Conservation (phyloP, 2,113 vertebrate genomes). For the Thalassarche chlororhynchos region DNA sequence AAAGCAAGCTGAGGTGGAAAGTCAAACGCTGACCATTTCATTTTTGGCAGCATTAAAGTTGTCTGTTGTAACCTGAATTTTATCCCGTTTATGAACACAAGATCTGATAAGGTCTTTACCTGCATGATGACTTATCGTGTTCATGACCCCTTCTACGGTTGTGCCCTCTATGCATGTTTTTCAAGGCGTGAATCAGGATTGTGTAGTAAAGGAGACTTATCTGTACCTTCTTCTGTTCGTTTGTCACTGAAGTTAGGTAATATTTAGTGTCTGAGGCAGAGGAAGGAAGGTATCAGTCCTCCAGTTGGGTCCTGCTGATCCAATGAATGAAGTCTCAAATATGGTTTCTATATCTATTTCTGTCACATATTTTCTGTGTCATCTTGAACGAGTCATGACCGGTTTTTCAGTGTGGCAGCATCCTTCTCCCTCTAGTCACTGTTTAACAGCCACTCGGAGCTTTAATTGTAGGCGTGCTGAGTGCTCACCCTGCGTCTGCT, state of each 20-base stretch:
- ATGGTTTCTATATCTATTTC: background rate
- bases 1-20: background rate
- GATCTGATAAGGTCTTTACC: background rate
- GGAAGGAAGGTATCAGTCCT: background rate
- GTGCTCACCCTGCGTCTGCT: background rate
- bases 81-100: background rate
- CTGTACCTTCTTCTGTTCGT: background rate
- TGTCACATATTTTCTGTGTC: background rate
- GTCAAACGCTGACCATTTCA: background rate
- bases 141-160: rapidly evolving
- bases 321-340: background rate
- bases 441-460: background rate
- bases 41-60: background rate
- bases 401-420: background rate
- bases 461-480: background rate
- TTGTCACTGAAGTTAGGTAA: background rate
- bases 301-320: background rate
- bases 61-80: background rate
- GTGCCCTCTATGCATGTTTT: rapidly evolving
- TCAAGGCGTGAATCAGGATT: background rate
- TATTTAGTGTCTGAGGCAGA: background rate
- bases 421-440: background rate
- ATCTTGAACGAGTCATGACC: background rate
- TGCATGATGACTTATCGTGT: background rate
- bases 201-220: background rate